phyloP scores from a whole-genome alignment of 2,113 vertebrate species.

The Myiopsitta monachus region DNA sequence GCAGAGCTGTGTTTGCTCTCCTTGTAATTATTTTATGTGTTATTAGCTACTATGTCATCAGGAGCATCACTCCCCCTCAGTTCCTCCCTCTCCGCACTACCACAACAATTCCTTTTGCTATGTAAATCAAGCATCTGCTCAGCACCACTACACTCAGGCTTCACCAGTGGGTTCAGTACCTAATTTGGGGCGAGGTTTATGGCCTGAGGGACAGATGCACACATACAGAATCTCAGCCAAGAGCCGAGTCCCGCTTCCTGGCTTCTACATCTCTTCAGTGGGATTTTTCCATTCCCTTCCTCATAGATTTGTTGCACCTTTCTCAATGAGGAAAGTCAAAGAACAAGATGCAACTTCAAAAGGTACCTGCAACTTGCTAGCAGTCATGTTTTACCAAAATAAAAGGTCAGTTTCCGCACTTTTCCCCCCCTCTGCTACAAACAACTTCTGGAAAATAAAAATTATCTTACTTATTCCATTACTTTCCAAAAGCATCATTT shows the following conservation, averaged over 20 bases:
- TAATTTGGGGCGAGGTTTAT: no score
- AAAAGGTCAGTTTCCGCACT: neutral
- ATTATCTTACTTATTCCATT: neutral
- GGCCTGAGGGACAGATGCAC: fast-evolving
- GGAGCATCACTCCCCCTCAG: neutral
- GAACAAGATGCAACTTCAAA: fast-evolving
- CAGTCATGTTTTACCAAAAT: neutral
- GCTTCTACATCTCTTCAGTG: no score
- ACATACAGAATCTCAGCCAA: neutral
- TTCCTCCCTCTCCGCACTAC: neutral
- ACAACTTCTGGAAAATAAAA: neutral
- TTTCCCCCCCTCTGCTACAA: neutral
- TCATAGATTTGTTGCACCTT: fast-evolving
- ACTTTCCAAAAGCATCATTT: neutral
- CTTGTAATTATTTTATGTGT: neutral
- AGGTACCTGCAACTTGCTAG: neutral
- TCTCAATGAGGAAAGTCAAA: neutral
- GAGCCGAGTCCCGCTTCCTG: neutral
- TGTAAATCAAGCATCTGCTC: neutral
- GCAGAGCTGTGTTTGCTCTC: neutral
- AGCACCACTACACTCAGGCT: neutral
- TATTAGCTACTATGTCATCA: neutral
- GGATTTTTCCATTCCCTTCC: neutral
- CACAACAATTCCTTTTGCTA: neutral
- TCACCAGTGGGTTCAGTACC: neutral